Percentiles rank a stretch among this genome's conserved stretches.
phyloP scores from a whole-genome alignment of 2,888 invertebrate species.

The Torymus tubicola region DNA sequence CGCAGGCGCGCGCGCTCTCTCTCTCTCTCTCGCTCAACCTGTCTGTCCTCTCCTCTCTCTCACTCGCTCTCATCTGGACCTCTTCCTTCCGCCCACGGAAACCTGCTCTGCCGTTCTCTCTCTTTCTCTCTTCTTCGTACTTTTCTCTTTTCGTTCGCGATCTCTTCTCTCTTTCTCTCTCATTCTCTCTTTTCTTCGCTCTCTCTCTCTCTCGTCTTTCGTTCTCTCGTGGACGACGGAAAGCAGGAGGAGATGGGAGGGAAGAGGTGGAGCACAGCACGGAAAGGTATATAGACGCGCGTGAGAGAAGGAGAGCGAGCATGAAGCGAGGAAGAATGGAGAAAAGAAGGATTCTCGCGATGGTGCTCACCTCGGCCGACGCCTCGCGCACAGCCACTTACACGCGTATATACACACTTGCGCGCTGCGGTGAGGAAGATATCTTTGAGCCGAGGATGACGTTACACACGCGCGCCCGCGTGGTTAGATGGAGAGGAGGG shows the following conservation, averaged over 20 bases:
- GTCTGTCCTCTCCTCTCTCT: conserved; percentile 69
- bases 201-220: conserved; percentile 27
- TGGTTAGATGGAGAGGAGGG: neutral
- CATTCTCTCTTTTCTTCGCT: conserved; percentile 51
- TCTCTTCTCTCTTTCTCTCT: conserved; percentile 46
- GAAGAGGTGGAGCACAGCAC: conserved; percentile 35
- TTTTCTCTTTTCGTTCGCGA: conserved; percentile 51
- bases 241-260: conserved; percentile 48
- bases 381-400: neutral
- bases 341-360: conserved; percentile 45
- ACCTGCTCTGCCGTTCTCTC: conserved; percentile 58
- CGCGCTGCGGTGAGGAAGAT: conserved; percentile 1
- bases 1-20: conserved; percentile 72
- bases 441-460: conserved; percentile 6
- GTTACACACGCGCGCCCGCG: neutral
- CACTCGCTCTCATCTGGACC: conserved; percentile 62
- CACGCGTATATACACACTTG: neutral
- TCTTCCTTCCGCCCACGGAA: conserved; percentile 74
- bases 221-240: conserved; percentile 28
- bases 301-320: conserved; percentile 31
- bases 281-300: conserved; percentile 25
- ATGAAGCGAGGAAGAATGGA: conserved; percentile 25
- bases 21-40: conserved; percentile 73
- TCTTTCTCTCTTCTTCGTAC: conserved; percentile 53
- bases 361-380: conserved; percentile 5